A percentile compares a stretch with the other conserved stretches of the same genome.
phyloP scores from a whole-genome alignment of 2,797 vertebrate species.

The Myotis myotis region DNA sequence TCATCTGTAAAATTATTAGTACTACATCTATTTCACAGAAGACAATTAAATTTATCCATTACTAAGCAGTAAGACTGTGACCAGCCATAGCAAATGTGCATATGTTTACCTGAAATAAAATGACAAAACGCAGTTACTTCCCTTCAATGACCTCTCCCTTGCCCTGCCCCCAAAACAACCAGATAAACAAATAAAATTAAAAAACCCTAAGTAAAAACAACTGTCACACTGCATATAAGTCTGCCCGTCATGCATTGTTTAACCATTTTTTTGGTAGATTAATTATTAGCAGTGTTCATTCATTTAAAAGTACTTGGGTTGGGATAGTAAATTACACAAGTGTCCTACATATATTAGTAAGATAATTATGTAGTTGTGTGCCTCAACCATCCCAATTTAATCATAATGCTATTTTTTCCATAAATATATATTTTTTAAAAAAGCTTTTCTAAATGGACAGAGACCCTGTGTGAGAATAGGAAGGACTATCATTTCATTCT shows the following conservation, averaged over 20 bases:
- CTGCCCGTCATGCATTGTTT: fast-evolving
- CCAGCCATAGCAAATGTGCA: background rate
- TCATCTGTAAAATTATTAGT: background rate
- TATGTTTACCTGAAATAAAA: background rate
- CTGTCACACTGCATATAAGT: background rate
- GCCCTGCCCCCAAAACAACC: background rate
- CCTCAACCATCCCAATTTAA: background rate
- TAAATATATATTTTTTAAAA: background rate
- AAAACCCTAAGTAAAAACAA: background rate
- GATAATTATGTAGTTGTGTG: background rate
- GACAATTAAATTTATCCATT: background rate
- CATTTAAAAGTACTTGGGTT: background rate
- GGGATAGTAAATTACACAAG: background rate
- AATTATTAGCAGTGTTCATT: background rate
- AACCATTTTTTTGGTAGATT: background rate
- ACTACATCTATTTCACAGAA: background rate
- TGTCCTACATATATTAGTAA: background rate
- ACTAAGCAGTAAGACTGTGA: background rate
- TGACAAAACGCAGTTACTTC: background rate
- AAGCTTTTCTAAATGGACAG: background rate
- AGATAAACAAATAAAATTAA: background rate
- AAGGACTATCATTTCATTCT: background rate
- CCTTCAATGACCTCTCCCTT: background rate
- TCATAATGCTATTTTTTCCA: background rate
- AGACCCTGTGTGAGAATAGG: background rate